Percentiles rank a stretch among this genome's conserved stretches.
Evolutionary conservation across 2,113 vertebrate species (phyloP).

Genomic region (Odontesthes bonariensis): DNA sequence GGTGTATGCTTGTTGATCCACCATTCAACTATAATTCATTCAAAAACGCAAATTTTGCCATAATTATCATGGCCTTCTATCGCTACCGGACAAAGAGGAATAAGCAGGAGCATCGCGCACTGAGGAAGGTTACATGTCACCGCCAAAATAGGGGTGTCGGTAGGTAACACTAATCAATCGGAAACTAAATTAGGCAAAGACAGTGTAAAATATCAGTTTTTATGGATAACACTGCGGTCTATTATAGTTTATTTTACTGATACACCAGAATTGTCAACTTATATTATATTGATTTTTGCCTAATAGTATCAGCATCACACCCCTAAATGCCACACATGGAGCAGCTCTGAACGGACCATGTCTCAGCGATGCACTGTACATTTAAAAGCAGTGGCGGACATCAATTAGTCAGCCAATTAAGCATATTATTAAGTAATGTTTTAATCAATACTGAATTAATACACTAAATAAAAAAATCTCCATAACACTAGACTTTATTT

Average conservation of each 20-base stretch:
- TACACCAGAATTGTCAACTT: fast-evolving
- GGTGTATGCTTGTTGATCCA: slow-evolving; percentile 78
- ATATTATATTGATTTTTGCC: background rate
- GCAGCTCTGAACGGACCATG: slow-evolving; percentile 58
- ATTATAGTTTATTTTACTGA: background rate
- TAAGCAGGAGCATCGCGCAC: slow-evolving; percentile 74
- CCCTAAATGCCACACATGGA: slow-evolving; percentile 45
- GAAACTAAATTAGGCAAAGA: background rate
- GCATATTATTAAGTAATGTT: slow-evolving; percentile 7
- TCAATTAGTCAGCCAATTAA: slow-evolving; percentile 53
- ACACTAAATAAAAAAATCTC: background rate
- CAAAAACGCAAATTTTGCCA: slow-evolving; percentile 83
- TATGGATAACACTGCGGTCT: background rate
- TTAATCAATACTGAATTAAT: slow-evolving; percentile 19
- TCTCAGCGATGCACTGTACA: slow-evolving; percentile 31
- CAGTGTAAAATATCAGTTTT: background rate
- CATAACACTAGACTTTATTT: background rate
- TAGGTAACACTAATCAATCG: background rate
- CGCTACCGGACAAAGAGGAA: slow-evolving; percentile 87
- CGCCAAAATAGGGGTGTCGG: slow-evolving; percentile 63
- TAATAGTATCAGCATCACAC: background rate
- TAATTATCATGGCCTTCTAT: slow-evolving; percentile 83
- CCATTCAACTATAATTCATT: slow-evolving; percentile 83
- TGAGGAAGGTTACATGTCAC: slow-evolving; percentile 62
- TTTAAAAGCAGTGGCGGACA: slow-evolving; percentile 29